A percentile compares a stretch with the other conserved stretches of the same genome.
Conservation (phyloP, 2,113 vertebrate genomes). For the Leptocoma aspasia region DNA sequence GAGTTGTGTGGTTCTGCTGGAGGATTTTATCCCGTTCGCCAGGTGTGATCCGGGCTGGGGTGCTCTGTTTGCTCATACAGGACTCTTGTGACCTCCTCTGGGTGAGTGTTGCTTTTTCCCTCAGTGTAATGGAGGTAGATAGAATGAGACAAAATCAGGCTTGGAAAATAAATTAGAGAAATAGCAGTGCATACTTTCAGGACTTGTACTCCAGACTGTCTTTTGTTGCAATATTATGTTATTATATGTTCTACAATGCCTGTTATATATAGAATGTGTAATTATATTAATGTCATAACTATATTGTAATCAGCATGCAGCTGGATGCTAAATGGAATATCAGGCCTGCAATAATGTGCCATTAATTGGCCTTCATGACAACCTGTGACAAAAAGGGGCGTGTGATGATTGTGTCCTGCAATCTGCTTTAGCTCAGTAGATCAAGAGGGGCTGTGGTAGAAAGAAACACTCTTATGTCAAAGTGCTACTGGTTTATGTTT, state of each 20-base stretch:
- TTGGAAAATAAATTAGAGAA: background rate
- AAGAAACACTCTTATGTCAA: background rate
- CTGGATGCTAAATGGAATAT: constrained; percentile 9
- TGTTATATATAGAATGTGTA: background rate
- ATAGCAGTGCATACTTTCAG: background rate
- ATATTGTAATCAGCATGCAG: background rate
- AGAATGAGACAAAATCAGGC: background rate
- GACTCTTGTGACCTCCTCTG: constrained; percentile 24
- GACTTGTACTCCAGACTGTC: background rate
- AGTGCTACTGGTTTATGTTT: background rate
- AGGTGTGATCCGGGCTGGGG: background rate
- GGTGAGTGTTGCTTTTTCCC: constrained; percentile 56
- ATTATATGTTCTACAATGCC: background rate
- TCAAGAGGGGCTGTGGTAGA: background rate
- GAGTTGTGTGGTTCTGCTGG: background rate
- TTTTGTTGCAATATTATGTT: background rate
- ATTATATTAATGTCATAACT: constrained; percentile 35
- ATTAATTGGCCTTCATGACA: background rate
- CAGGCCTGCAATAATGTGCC: background rate
- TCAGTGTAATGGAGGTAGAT: background rate
- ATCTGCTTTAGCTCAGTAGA: background rate
- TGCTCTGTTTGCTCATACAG: background rate
- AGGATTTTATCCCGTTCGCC: background rate
- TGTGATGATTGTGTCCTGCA: background rate
- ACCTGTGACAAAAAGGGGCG: background rate